Evolutionary conservation across 37 sponge, comb jelly and placozoan species (phyloP).

Genomic region (Amphimedon queenslandica): DNA sequence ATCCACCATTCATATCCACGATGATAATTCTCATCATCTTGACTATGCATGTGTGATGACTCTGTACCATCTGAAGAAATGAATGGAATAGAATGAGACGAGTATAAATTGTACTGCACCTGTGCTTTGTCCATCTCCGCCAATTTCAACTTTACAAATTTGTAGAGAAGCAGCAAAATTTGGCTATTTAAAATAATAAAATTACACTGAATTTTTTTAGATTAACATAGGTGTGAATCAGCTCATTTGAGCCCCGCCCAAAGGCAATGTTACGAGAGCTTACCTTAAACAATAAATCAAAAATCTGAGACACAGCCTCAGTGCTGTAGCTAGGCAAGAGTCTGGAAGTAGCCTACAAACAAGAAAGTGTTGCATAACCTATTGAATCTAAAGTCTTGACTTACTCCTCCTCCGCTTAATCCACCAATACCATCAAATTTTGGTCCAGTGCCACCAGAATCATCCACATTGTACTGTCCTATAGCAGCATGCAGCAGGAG

Average conservation of each 20-base stretch:
- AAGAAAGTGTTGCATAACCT: neutral
- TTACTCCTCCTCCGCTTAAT: constrained; percentile 85
- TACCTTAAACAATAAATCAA: constrained; percentile 75
- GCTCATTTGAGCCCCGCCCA: too few species aligned
- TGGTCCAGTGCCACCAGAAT: constrained; percentile 61
- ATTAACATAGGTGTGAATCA: too few species aligned
- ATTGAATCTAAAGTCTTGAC: neutral
- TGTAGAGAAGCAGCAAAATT: constrained; percentile 82
- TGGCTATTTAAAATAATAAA: constrained; percentile 39
- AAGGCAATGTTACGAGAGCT: too few species aligned
- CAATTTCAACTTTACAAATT: constrained; percentile 84
- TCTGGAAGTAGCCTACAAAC: constrained; percentile 65
- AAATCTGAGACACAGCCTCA: constrained; percentile 34
- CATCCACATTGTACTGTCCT: constrained; percentile 57
- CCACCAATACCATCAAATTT: constrained; percentile 84
- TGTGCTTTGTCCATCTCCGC: constrained; percentile 87
- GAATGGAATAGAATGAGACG: neutral
- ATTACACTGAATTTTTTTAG: neutral
- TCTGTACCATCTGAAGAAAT: constrained; percentile 80
- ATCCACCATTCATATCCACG: constrained; percentile 89
- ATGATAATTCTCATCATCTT: constrained; percentile 71
- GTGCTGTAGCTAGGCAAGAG: constrained; percentile 63
- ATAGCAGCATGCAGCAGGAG: too few species aligned
- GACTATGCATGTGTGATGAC: constrained; percentile 79
- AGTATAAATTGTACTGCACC: constrained; percentile 21